Base-by-base conservation (phyloP, 2,888 invertebrate species). In the Oligia strigilis region DNA sequence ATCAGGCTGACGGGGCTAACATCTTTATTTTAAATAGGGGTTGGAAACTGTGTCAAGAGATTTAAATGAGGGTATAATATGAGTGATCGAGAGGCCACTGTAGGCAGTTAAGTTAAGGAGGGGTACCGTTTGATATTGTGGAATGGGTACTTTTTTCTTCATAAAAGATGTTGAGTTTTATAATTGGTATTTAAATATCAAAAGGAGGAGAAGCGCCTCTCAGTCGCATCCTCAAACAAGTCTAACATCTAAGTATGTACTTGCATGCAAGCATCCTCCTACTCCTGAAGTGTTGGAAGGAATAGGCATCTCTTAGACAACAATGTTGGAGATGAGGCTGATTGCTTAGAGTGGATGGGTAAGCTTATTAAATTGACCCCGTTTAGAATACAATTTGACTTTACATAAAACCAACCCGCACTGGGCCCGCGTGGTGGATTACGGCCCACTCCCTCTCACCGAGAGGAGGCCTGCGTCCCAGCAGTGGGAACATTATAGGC, bases 31-130 rank as follows among this genome's bases (percentile, higher is more conserved):
- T 70, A 65, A 80, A 75, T 75, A 60, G 69, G 72, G 78, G 29
- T 36, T 46, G 36, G 40, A 72, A 85, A 86, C 29, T 80, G 83
- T 80, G 87, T 85, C 81, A 86, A 85, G 82, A 65, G 75, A 84
- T 80, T 78, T 81, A 79, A 80, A 87, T 87, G 80, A 80, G 82
- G 86, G 80, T 81, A 78, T 78, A 55, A 66, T 77, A 76, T 80
- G 75, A 77, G 78, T 75, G 70, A 84, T 85, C 55, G 86, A 79
- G 55, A n/a, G 62, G n/a, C 29, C 46, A 82, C 82, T 75, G 70
- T 58, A 62, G 67, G n/a, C 73, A 19, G 40, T 75, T 69, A 55
- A 14, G 74, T 60, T 81, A 58, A 73, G 23, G 52, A 66, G 55
- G 55, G 40, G 40, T 36, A 29, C n/a, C 46, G 65, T 73, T 70